Base-by-base conservation (phyloP, 2,888 invertebrate species). In the Tipula confusa region DNA sequence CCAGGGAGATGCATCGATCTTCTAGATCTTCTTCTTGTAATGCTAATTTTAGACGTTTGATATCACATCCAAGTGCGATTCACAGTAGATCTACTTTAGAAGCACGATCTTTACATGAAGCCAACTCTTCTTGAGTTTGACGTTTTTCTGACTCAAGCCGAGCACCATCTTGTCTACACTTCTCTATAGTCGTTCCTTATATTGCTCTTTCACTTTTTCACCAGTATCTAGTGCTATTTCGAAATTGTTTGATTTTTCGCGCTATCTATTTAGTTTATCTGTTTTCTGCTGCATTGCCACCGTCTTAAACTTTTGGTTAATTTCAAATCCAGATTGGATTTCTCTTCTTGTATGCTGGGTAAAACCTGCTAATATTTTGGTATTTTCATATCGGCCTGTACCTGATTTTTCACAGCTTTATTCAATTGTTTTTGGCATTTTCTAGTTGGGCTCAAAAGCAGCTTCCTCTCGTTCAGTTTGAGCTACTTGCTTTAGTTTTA, bases 391-490 rank as follows among this genome's bases (percentile, higher is more conserved):
- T 97, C 96, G 11, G 94, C 94, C 87, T 95, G 95, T 86, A 92
- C 92, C 86, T 95, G 94, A 86, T 92, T 93, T 18, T 97, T 96
- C 83, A 93, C 93, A 7, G 93, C 91, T 87, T 97, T 97, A 84
- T 94, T 93, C 18, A 97, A 88, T 87, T 97, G 97, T 86, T 95
- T 95, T 94, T 95, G 81, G 94, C 89, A 33, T 93, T 93, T n/a
- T 90, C 89, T 85, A 95, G 88, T 90, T 96, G 95, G 0, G 94
- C 92, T 88, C 95, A 95, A 91, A 94, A 88, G 97, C 97, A 86
- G 97, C 97, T 90, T 95, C 93, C 89, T 98, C 98, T 18, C 97
- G 92, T 90, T 98, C 98, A 85, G 97, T 94, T 89, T 95, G 95
- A 29, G 96, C 96, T 82, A 97, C 95, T 90, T 97, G 97, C 87